Evolutionary conservation across 2,797 vertebrate genomes (phyloP).

Genomic region (Ambastaia sidthimunki): DNA sequence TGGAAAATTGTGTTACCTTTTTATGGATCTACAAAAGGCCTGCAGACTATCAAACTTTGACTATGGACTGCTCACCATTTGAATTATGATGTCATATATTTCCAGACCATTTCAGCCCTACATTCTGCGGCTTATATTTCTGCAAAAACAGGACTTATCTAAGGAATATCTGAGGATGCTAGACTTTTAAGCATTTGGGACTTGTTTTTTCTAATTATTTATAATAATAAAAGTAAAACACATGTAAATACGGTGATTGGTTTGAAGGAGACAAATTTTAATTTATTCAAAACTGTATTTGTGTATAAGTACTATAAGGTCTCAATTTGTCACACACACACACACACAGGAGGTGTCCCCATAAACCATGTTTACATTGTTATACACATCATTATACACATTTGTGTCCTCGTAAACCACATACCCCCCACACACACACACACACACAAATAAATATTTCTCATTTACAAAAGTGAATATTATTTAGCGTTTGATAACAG

Average conservation of each 20-base stretch:
- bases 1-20: background rate
- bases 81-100: background rate
- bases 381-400: too few species aligned
- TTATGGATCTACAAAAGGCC: constrained; percentile 1
- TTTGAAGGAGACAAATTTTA: constrained; percentile 85
- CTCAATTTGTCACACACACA: constrained; percentile 83
- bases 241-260: constrained; percentile 87
- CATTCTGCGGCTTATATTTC: background rate
- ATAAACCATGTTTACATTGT: constrained; percentile 63
- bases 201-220: constrained; percentile 79
- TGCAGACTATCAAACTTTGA: constrained; percentile 15
- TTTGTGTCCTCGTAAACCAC: constrained; percentile 25
- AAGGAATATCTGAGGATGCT: constrained; percentile 8
- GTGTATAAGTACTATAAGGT: constrained; percentile 87
- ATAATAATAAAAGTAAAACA: constrained; percentile 73
- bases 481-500: constrained; percentile 79
- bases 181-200: constrained; percentile 29
- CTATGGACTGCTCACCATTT: constrained; percentile 1
- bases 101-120: background rate
- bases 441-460: constrained; percentile 72
- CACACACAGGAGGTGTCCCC: constrained; percentile 53
- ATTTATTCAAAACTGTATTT: constrained; percentile 88
- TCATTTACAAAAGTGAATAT: constrained; percentile 81
- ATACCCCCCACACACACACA: constrained; percentile 84
- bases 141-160: constrained; percentile 42